phyloP scores from a whole-genome alignment of 30 jellyfish, hydroid and myxozoan species.

The Calvadosia cruxmelitensis region DNA sequence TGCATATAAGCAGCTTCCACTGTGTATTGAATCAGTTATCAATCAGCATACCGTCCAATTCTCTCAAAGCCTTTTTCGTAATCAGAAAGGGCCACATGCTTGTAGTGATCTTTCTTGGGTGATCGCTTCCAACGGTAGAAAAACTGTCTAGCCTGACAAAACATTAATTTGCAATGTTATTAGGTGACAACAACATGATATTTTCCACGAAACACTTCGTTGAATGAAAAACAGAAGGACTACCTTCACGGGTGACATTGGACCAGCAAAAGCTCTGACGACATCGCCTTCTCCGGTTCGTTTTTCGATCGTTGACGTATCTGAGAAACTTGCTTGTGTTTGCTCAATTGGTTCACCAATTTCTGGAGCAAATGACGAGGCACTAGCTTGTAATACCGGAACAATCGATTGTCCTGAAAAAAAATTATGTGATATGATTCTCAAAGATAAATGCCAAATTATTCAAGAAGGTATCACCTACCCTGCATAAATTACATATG shows the following conservation, averaged over 20 bases:
- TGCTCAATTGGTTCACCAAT: neutral
- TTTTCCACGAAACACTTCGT: no score
- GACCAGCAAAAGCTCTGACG: constrained; percentile 85
- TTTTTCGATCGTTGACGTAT: neutral
- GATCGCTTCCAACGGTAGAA: constrained; percentile 37
- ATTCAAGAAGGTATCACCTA: no score
- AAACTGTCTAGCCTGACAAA: constrained; percentile 25
- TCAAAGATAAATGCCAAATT: no score
- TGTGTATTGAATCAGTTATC: no score
- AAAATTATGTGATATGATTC: no score
- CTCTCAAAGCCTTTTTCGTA: constrained; percentile 86
- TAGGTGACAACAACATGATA: no score
- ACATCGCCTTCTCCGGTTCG: constrained; percentile 7
- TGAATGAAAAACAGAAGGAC: neutral
- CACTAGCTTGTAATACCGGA: neutral
- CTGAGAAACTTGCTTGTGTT: neutral
- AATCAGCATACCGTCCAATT: constrained; percentile 61
- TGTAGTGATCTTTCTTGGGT: constrained; percentile 10
- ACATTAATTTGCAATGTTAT: no score
- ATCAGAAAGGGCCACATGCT: constrained; percentile 31
- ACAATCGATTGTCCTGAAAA: neutral
- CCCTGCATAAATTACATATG: no score
- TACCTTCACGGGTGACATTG: constrained; percentile 71
- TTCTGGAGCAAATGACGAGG: neutral
- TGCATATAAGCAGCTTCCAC: no score